A percentile compares a stretch with the other conserved stretches of the same genome.
Evolutionary conservation across 2,888 invertebrate species (phyloP).

Genomic region (Balanococcus diminutus): DNA sequence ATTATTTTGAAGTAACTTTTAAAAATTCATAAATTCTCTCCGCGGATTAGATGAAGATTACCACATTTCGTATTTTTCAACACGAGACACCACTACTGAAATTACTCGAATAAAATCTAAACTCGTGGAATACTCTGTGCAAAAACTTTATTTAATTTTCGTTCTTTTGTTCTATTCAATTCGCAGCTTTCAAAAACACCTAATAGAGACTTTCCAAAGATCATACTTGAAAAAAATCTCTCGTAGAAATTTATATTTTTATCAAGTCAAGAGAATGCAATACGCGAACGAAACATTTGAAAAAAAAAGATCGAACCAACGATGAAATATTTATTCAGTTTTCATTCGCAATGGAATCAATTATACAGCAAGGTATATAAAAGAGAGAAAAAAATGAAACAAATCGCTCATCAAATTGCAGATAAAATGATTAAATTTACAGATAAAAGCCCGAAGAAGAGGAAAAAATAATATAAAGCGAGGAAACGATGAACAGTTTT

Average conservation of each 20-base stretch:
- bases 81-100: no score
- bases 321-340: not conserved
- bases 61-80: no score
- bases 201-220: not conserved
- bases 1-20: no score
- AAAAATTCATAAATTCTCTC: no score
- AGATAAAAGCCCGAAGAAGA: not conserved
- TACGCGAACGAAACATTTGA: not conserved
- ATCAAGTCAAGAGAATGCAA: not conserved
- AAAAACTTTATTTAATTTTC: not conserved
- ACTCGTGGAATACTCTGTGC: not conserved
- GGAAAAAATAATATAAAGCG: not conserved
- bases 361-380: not conserved
- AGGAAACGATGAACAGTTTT: conserved; percentile 42
- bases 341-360: not conserved
- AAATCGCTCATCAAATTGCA: conserved; percentile 4
- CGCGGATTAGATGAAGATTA: no score
- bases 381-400: not conserved
- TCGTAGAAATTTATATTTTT: not conserved
- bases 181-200: not conserved
- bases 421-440: conserved; percentile 1
- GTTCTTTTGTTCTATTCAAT: not conserved
- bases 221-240: not conserved
- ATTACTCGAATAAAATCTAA: no score
- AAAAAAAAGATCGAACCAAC: not conserved